A percentile compares a stretch with the other conserved stretches of the same genome.
phyloP scores from a whole-genome alignment of 1,140 invertebrate species.

The Bombus waltoni region DNA sequence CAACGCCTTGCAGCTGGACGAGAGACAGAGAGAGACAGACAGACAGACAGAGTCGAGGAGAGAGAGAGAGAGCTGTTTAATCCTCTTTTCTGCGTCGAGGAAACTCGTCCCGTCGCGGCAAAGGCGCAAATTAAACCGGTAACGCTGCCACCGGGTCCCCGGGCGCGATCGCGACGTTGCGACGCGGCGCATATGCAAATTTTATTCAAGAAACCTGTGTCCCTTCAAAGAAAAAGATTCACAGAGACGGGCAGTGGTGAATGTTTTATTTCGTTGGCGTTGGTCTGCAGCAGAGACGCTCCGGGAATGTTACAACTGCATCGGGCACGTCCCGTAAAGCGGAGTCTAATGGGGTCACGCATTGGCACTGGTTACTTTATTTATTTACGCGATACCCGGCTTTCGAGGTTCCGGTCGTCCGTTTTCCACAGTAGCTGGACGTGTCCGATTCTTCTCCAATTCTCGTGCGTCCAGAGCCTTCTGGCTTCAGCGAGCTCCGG shows the following conservation, averaged over 20 bases:
- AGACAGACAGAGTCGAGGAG: too few species aligned
- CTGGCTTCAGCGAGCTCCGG: constrained; percentile 41
- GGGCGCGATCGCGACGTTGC: constrained; percentile 13
- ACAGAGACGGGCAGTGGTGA: constrained; percentile 23
- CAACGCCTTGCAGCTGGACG: constrained; percentile 25
- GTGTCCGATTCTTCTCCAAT: constrained; percentile 49
- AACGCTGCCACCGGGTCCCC: constrained; percentile 1
- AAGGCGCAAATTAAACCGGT: constrained; percentile 40
- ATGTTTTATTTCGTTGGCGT: constrained; percentile 56
- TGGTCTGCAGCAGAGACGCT: background rate
- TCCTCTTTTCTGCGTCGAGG: constrained; percentile 14
- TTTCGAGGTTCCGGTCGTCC: background rate
- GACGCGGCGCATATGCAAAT: constrained; percentile 58
- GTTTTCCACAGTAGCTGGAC: background rate
- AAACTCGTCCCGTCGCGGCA: constrained; percentile 4
- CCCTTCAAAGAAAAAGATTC: constrained; percentile 47
- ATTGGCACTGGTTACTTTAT: constrained; percentile 72
- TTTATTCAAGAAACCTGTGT: constrained; percentile 63
- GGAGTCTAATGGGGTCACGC: constrained; percentile 77
- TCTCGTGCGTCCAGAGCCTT: background rate
- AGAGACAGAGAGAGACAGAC: too few species aligned
- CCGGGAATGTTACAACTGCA: constrained; percentile 47
- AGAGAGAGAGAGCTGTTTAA: background rate
- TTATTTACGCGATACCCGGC: constrained; percentile 76
- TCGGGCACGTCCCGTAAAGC: constrained; percentile 68